Base-by-base conservation (phyloP, 2,888 invertebrate genomes). In the Archips xylosteana region DNA sequence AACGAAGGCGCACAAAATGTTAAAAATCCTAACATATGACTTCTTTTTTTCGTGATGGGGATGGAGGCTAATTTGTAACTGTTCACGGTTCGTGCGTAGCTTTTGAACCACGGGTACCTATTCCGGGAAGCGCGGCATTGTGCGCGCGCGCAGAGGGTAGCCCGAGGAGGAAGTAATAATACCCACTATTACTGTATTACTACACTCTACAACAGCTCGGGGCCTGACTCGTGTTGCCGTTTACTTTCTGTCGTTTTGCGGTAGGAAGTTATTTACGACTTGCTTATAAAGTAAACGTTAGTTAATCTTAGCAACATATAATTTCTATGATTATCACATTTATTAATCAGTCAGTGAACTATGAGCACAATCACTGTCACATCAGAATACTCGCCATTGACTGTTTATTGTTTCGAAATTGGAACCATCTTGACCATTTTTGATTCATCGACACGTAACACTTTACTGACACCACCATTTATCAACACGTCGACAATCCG, bases 111-210 rank as follows among this genome's bases (percentile, higher is more conserved):
- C 45, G 60, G 69, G 80, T 82, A 23, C 23, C 23, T 23, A 84
- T 88, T 89, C 89, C 90, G 83, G 89, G 87, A 89, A 89, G 70
- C 83, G 80, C 79, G 82, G 81, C 79, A 78, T 80, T 80, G 82
- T 85, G 81, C 79, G 77, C 81, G 77, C 81, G 82, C 80, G 78
- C 73, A 84, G 85, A 79, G 78, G 79, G 77, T 77, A 67, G 67
- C 78, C 78, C 76, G 61, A 70, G 74, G 67, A 77, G 76, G 74
- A 77, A 79, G 78, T 80, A 79, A 80, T 78, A 78, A 75, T 60
- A 73, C 74, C 69, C 70, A 70, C 74, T 61, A 74, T 74, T 74
- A 74, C 64, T 64, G 69, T 51, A 74, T 69, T 73, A 73, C 72
- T 72, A 69, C 73, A 73, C 70, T 65, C 65, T 60, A 65, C 74